These are phyloP conservation scores for Brachypalpus laphriformis DNA, from an alignment of 2,888 invertebrate species.

Conservation along the genomic window DNA sequence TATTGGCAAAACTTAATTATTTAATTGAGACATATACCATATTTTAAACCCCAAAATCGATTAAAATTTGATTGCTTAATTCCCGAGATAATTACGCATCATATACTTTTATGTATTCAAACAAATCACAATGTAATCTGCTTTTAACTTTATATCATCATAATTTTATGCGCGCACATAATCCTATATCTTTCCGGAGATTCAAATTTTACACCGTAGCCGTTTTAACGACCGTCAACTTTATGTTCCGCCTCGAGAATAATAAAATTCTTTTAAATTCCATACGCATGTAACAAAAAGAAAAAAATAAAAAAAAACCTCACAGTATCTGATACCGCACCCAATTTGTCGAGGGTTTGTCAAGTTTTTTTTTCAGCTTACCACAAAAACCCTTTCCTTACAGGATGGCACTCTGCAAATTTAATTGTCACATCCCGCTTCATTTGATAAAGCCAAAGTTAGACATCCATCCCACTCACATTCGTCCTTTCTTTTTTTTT, in stretches of 20 bases:
- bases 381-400: not conserved
- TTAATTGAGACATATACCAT: not conserved
- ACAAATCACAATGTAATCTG: constrained; percentile 20
- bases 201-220: not conserved
- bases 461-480: not conserved
- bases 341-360: not conserved
- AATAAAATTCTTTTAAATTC: constrained; percentile 33
- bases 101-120: constrained; percentile 1
- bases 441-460: not conserved
- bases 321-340: not conserved
- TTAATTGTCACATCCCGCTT: not conserved
- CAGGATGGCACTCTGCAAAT: not conserved
- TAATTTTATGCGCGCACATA: constrained; percentile 15
- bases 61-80: constrained; percentile 9
- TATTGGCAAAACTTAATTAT: not conserved
- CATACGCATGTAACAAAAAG: not conserved
- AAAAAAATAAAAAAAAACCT: not conserved
- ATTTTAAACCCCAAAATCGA: not conserved
- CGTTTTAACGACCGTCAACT: constrained; percentile 22
- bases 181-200: constrained; percentile 5
- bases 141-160: constrained; percentile 25
- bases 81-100: not conserved
- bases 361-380: not conserved
- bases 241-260: constrained; percentile 14
- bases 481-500: not conserved